Evolutionary conservation across 1,140 invertebrate genomes (phyloP).

Genomic region (Bicyclus anynana): DNA sequence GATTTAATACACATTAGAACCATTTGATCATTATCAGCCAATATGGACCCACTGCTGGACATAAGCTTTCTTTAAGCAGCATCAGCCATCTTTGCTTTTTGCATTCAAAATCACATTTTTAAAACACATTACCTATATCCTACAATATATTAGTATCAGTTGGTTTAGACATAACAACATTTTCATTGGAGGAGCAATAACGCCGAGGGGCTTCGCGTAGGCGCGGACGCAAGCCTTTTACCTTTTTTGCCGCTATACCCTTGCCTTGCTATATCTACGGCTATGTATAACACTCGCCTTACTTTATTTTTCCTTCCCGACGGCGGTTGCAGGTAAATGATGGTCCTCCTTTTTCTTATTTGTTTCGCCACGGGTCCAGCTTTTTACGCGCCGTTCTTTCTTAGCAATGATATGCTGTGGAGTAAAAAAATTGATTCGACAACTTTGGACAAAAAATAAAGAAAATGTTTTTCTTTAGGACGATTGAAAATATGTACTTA

Average conservation of each 20-base stretch:
- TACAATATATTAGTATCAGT: too few species aligned
- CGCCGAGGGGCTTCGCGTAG: conserved; percentile 24
- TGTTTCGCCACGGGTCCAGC: conserved; percentile 48
- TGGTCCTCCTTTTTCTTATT: conserved; percentile 60
- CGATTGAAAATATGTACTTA: too few species aligned
- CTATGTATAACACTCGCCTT: conserved; percentile 45
- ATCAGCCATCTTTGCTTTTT: too few species aligned
- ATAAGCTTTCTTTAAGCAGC: too few species aligned
- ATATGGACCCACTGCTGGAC: too few species aligned
- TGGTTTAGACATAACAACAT: not conserved
- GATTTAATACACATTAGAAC: too few species aligned
- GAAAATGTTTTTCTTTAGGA: too few species aligned
- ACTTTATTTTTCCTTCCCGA: conserved; percentile 50
- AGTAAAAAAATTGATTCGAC: conserved; percentile 9
- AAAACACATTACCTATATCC: too few species aligned
- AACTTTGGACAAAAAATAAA: not conserved
- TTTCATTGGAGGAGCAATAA: conserved; percentile 7
- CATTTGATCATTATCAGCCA: too few species aligned
- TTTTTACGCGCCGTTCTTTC: conserved; percentile 32
- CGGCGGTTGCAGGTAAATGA: conserved; percentile 62
- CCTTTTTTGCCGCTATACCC: conserved; percentile 66
- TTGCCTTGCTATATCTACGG: conserved; percentile 36
- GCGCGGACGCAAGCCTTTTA: conserved; percentile 45
- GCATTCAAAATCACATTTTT: too few species aligned
- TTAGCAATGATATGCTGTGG: conserved; percentile 20